Evolutionary conservation across 2,113 vertebrate species (phyloP), one percentile per base, ranked within the genome.

Genomic region (Aspiorhynchus laticeps): DNA sequence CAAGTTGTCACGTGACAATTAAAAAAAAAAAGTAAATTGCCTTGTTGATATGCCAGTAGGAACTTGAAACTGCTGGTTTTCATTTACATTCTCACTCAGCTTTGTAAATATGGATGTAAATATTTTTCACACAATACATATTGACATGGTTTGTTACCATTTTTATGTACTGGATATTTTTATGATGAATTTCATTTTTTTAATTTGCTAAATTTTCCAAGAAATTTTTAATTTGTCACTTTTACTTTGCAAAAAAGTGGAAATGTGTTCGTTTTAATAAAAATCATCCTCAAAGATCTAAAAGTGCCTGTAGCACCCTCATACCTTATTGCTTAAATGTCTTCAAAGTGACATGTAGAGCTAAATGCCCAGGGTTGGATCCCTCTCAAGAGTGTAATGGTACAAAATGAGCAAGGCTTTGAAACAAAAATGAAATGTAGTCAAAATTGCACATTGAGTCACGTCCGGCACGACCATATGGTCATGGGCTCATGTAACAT

Each of bases 1-100:
- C 80, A 89, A 90, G 90, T 91, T 92, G 92, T 93, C 91, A 89
- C 92, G 87, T 36, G 24, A 78, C 81, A 83, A 87, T 88, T 88
- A 75, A 79, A 87, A n/a, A n/a, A n/a, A n/a, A n/a, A n/a, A n/a
- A n/a, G 84, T 73, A 86, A 48, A 85, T 93, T 93, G 89, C 78
- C 71, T 79, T 83, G 80, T 88, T 90, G 71, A 85, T 79, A 83
- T 43, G 79, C 28, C 38, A 17, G 26, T 14, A 15, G 74, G 63
- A 81, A 43, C 33, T 65, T 46, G 5, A 31, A 80, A 82, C 80
- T 86, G n/a, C 67, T 88, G 65, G 51, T 86, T 88, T 67, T 86
- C 12, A 73, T 53, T 80, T 33, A 26, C 28, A 10, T 67, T 85
- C 61, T 38, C 84, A 51, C 48, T 51, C 15, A 51, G 15, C 48